A percentile compares a stretch with the other conserved stretches of the same genome.
Conservation (phyloP, 1,140 invertebrate genomes). For the Battus philenor region DNA sequence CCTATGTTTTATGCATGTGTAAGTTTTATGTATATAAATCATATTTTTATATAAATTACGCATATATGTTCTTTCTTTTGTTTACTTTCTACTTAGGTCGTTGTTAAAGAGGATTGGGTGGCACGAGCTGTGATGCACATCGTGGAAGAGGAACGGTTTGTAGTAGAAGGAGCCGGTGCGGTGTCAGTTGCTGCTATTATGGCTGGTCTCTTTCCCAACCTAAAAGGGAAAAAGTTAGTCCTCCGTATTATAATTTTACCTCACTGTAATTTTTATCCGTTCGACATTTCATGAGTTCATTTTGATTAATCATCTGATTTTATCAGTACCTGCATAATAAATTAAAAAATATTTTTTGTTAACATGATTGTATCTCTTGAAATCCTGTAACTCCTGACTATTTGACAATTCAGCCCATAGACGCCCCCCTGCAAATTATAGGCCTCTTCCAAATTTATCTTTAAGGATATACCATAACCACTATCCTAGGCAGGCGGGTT, state of each 20-base stretch:
- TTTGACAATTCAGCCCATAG: too few species aligned
- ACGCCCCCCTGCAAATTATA: too few species aligned
- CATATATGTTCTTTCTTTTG: neutral
- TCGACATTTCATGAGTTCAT: too few species aligned
- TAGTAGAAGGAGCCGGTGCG: constrained; percentile 94
- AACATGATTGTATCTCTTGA: too few species aligned
- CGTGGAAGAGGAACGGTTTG: constrained; percentile 92
- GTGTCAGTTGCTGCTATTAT: constrained; percentile 90
- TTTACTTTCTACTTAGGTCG: constrained; percentile 58
- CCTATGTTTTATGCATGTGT: too few species aligned
- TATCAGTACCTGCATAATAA: neutral
- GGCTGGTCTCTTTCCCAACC: constrained; percentile 87
- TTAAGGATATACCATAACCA: too few species aligned
- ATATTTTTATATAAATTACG: too few species aligned
- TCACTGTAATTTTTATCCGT: neutral
- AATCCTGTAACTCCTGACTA: too few species aligned
- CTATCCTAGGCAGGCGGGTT: too few species aligned
- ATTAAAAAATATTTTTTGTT: neutral
- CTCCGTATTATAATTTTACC: neutral
- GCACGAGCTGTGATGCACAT: constrained; percentile 91
- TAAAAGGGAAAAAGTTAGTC: constrained; percentile 84
- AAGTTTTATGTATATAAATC: too few species aligned
- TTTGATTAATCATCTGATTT: constrained; percentile 24
- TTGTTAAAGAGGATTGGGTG: constrained; percentile 90
- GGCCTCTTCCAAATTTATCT: too few species aligned